These are phyloP conservation scores for Clupea harengus DNA, from an alignment of 2,113 vertebrate genomes.

Conservation along the genomic window DNA sequence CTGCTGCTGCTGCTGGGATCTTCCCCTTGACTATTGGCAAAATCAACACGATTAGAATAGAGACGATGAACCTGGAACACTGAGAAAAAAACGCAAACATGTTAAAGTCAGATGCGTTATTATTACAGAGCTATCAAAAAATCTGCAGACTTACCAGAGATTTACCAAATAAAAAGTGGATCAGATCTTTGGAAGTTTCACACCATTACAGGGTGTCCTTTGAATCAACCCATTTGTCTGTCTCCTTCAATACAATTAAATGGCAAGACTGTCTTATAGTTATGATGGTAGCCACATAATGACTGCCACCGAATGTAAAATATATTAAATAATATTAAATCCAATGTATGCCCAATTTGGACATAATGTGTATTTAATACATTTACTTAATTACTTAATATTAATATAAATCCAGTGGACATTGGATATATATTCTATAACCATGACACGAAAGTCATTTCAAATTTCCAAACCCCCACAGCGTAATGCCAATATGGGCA, in stretches of 20 bases:
- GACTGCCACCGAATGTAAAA: background rate
- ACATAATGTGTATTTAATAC: no score
- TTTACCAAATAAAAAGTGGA: background rate
- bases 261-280: background rate
- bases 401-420: background rate
- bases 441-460: background rate
- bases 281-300: background rate
- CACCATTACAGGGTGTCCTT: no score
- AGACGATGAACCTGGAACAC: background rate
- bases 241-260: background rate
- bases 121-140: background rate
- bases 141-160: background rate
- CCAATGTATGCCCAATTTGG: background rate
- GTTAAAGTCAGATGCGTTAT: no score
- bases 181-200: background rate
- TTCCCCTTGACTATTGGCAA: no score
- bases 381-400: background rate
- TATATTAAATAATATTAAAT: background rate
- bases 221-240: no score
- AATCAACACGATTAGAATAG: background rate
- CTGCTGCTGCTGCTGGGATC: background rate
- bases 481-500: background rate
- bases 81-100: no score
- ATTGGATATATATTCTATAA: background rate
- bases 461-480: background rate